These are phyloP conservation scores for Galeopterus variegatus DNA, from an alignment of 2,113 vertebrate species.

Conservation along the genomic window DNA sequence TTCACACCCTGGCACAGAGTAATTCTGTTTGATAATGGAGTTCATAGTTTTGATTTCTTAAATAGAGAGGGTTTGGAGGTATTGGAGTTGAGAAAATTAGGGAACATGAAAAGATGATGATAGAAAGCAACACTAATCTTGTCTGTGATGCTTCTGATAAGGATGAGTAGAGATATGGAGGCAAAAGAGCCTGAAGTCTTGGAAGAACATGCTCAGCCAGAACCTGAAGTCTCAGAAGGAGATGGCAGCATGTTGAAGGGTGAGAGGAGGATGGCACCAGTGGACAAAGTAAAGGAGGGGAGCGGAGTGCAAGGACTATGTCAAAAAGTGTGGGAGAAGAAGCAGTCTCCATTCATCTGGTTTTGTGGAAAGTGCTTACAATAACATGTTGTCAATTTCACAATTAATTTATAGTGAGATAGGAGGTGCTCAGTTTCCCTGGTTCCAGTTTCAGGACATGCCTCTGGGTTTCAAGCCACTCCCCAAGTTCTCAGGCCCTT, in stretches of 20 bases:
- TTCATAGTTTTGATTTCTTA: background rate
- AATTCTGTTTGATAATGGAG: background rate
- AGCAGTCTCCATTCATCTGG: background rate
- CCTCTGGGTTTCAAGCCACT: too few species aligned
- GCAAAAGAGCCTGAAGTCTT: background rate
- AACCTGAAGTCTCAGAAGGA: background rate
- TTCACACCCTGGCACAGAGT: background rate
- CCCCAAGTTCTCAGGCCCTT: too few species aligned
- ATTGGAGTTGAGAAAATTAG: background rate
- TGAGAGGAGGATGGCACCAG: background rate
- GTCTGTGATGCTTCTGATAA: background rate
- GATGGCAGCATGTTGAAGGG: background rate
- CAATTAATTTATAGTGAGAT: background rate
- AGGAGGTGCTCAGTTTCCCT: too few species aligned
- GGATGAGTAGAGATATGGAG: background rate
- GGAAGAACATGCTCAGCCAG: background rate
- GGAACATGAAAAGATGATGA: background rate
- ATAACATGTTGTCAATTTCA: background rate
- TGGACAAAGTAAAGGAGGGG: background rate
- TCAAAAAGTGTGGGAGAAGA: background rate
- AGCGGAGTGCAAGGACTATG: background rate
- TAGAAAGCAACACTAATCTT: background rate
- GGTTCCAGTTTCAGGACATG: too few species aligned
- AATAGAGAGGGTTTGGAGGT: background rate
- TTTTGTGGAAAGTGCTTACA: background rate